These are phyloP conservation scores for Xiphophorus hellerii DNA, from an alignment of 2,113 vertebrate genomes.

Conservation along the genomic window DNA sequence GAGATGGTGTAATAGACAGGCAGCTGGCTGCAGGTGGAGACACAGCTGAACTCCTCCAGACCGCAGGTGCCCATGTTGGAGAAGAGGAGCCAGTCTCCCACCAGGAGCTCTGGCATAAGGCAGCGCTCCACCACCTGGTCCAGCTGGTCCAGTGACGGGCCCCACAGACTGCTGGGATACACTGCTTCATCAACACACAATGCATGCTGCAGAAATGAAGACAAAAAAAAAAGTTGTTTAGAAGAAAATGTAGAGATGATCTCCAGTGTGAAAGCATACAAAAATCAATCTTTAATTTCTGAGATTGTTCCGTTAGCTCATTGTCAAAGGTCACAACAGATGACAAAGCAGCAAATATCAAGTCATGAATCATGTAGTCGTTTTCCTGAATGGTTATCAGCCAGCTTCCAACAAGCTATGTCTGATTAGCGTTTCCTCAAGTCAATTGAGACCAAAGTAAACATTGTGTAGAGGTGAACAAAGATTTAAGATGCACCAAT, in stretches of 20 bases:
- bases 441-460: neutral
- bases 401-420: neutral
- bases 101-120: conserved; percentile 91
- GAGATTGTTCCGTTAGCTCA: neutral
- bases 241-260: neutral
- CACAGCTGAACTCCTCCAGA: conserved; percentile 82
- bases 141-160: conserved; percentile 93
- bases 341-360: neutral
- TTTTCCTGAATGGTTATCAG: neutral
- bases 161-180: conserved; percentile 95
- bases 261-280: too few relatives aligned
- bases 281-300: too few relatives aligned
- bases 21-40: conserved; percentile 83
- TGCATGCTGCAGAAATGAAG: conserved; percentile 47
- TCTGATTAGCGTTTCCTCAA: too few relatives aligned
- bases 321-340: neutral
- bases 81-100: conserved; percentile 97
- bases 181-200: conserved; percentile 82
- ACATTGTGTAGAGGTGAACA: neutral
- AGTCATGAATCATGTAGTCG: neutral
- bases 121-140: conserved; percentile 94
- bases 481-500: neutral
- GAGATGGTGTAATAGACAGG: conserved; percentile 93
- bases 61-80: conserved; percentile 91
- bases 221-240: neutral